Evolutionary conservation across 2,888 invertebrate genomes (phyloP), one percentile per base, ranked within the genome.

Genomic region (Xestobium rufovillosum): DNA sequence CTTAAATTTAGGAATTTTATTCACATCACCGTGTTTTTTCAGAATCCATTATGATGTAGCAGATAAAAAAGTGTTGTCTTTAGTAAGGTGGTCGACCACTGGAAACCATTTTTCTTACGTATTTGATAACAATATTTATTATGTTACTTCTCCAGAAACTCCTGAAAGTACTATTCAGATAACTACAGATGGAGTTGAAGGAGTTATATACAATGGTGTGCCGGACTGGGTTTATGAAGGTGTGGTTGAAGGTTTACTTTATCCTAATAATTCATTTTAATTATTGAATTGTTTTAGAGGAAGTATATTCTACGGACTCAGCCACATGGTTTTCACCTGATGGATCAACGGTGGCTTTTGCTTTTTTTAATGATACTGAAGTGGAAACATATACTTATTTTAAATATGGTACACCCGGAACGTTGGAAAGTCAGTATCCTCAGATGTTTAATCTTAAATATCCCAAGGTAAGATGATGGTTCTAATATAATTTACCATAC

Each of bases 141-240:
- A 77, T 50, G 60, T 75, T 14, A 61, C 67, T 11, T 61, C 43
- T 23, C 50, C 52, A 8, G 26, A 37, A 8, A 43, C 49, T 23
- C 37, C 40, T 14, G 65, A 41, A 53, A 63, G 30, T 51, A 59
- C 36, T 48, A 50, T 8, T 56, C 60, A 39, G 37, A 49, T 53
- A 11, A 84, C 84, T 1, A 61, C 56, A 4, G 74, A 75, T 37
- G 84, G 84, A 1, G 59, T 72, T 1, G 69, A 70, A 1, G 79
- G 76, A 2, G 66, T 76, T 19, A 67, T 88, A 33, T 90, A 82
- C 61, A 84, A 86, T 59, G 91, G 91, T 3, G 72, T 86, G 12
- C 77, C 90, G 4, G 92, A 94, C 62, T 94, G 94, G 94, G 80
- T 92, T 23, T 94, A 94, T 59, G 92, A 92, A 76, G 86, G 86